Base-by-base conservation (phyloP, 2,797 vertebrate species). In the Parambassis ranga region DNA sequence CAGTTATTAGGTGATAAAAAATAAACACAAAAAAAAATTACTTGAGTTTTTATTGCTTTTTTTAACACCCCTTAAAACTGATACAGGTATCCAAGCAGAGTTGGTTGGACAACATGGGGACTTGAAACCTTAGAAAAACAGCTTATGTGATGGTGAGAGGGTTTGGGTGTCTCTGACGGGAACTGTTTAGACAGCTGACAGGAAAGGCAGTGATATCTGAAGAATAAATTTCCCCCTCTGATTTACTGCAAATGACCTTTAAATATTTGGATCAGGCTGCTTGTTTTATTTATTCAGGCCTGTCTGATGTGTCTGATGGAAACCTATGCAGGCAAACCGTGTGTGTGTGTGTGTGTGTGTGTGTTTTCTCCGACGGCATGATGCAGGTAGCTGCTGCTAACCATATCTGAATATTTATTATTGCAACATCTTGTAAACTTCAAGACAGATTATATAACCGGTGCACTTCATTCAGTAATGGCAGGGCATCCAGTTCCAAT, bases 121-220 rank as follows among this genome's bases (percentile, higher is more conserved):
- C 32, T 27, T 33, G 53, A 65, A 72, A 67, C 44, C 46, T 33
- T 30, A 58, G 65, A 50, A 36, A 78, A 59, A 51, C 30, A 43
- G 28, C 32, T 38, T 36, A 3, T 32, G 37, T 39, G 30, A 59
- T 10, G 51, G 16, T 6, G 30, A 39, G 13, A 35, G 13, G 52
- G 26, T 64, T 81, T 81, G 19, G 8, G 43, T 84, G 80, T 83
- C 82, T 48, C 20, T 50, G 64, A 33, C 19, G 18, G 66, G 50
- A 83, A 75, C 35, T 61, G 51, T 78, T 85, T 67, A 30, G 42
- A 37, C 66, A 57, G 58, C 70, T 83, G 67, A 73, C 59, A 19
- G 70, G 65, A 81, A 73, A 56, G 65, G 23, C 50, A 61, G 33
- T 18, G 15, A 58, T 77, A 58, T 63, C 27, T 67, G 51, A 39